Base-by-base conservation (phyloP, 2,113 vertebrate species). In the Actenoides lindsayi region DNA sequence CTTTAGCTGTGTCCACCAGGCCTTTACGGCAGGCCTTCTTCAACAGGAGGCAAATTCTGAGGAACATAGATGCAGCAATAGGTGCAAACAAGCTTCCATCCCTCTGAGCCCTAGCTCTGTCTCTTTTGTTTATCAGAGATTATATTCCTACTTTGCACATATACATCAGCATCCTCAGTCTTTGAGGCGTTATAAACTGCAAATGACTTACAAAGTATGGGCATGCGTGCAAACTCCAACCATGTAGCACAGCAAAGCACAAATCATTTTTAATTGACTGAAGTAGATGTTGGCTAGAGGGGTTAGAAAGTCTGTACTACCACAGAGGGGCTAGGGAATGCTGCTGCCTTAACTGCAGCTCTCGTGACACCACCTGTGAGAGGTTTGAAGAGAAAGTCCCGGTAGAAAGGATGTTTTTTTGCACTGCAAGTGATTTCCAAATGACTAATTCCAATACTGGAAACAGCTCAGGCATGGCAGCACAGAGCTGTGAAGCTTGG, bases 371-470 rank as follows among this genome's bases (percentile, higher is more conserved):
- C 39, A 16, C 21, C 8, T 1, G 9, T n/a, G 60, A 89, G 65
- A 89, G 33, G 15, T 60, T 68, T 83, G 35, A 78, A 73, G 33
- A 92, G 90, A 93, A 90, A 89, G 86, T 17, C 31, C 33, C n/a
- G 33, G 44, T 13, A 93, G 80, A 56, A 86, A 71, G 28, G 31
- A 42, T 19, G 19, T 33, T 57, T 28, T 94, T 85, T 89, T 50
- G n/a, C 87, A 53, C 87, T 48, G 77, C 96, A 89, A 87, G 91
- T 89, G 70, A 67, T 76, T 96, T 96, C 87, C 91, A 91, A 85
- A 82, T 91, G 33, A 93, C 94, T 89, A 60, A 85, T 65, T 95
- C 57, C 84, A 44, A 1, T 65, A 19, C 53, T 82, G 74, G 69
- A 89, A 87, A 44, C 79, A 69, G 83, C 63, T 88, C 9, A 0